Base-by-base conservation (phyloP, 2,888 invertebrate species). In the Lacanobia oleracea region DNA sequence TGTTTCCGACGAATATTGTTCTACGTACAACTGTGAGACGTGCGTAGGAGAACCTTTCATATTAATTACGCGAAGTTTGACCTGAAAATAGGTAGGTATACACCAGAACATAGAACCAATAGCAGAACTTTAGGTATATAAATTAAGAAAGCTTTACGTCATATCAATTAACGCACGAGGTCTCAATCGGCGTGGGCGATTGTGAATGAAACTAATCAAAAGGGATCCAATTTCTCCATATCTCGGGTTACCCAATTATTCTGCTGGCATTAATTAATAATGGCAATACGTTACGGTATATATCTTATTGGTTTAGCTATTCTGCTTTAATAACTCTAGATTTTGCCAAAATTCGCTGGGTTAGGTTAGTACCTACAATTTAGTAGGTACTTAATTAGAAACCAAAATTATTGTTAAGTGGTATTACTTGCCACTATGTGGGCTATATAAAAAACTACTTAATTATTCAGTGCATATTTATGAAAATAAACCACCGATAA, bases 181-280 rank as follows among this genome's bases (percentile, higher is more conserved):
- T 57, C 37, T 21, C 56, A 75, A 56, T 50, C 43, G 45, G 27
- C 27, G 71, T 70, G 45, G 71, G 50, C 43, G 43, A 56, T 12
- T n/a, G 3, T 18, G 33, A 61, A 56, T 57, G 27, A 51, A 71
- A 57, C 40, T 57, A 62, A 75, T 75, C 43, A 57, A 57, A 61
- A 51, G 10, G 9, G 50, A 73, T 65, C 60, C 18, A 54, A 65
- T 76, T 64, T 50, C 50, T 79, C 23, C 21, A 37, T 60, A 61
- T 60, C 48, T 74, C 37, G 53, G 40, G 48, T 60, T 77, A 53
- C 53, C 27, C 59, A 51, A 67, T 18, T 18, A 51, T 51, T 37
- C 33, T 23, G 43, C 37, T 37, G 5, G 51, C 18, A 16, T 51
- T 77, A 45, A 67, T 68, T 77, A 68, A 53, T 77, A 60, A 77